Conservation (phyloP, 2,113 vertebrate species). For the Halichoerus grypus region DNA sequence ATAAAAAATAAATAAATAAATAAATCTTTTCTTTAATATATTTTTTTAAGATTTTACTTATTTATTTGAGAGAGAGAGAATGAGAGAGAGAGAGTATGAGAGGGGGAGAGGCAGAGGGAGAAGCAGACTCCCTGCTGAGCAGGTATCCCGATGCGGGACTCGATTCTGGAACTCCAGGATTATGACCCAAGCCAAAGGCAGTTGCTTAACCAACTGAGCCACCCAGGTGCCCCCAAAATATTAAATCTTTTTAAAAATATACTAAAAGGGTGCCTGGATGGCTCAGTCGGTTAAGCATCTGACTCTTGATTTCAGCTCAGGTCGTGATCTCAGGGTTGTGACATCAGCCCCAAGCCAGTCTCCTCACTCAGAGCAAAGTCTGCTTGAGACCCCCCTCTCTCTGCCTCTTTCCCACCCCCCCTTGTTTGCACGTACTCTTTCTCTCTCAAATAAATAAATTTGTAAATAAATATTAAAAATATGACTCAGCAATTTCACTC, state of each 20-base stretch:
- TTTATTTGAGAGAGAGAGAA: neutral
- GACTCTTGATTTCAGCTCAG: neutral
- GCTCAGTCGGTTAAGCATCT: neutral
- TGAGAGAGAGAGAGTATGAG: neutral
- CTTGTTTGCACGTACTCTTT: too few species aligned
- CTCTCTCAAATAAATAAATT: neutral
- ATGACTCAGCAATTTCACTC: neutral
- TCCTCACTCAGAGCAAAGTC: neutral
- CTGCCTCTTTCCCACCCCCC: neutral
- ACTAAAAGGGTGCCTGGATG: neutral
- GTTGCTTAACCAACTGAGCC: neutral
- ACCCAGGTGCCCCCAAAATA: neutral
- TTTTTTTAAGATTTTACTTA: neutral
- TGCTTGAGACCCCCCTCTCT: neutral
- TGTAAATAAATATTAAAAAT: neutral
- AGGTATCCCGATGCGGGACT: neutral
- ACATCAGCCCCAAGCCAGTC: neutral
- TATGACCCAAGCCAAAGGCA: neutral
- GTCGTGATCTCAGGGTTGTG: neutral
- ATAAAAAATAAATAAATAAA: too few species aligned
- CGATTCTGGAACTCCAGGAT: too few species aligned
- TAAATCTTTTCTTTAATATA: too few species aligned
- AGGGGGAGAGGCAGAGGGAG: neutral
- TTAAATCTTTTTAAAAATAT: neutral
- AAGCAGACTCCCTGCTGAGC: neutral